Percentiles rank a stretch among this genome's conserved stretches.
These are phyloP conservation scores for Pogoniulus pusillus DNA, from an alignment of 2,797 vertebrate species.

Conservation along the genomic window DNA sequence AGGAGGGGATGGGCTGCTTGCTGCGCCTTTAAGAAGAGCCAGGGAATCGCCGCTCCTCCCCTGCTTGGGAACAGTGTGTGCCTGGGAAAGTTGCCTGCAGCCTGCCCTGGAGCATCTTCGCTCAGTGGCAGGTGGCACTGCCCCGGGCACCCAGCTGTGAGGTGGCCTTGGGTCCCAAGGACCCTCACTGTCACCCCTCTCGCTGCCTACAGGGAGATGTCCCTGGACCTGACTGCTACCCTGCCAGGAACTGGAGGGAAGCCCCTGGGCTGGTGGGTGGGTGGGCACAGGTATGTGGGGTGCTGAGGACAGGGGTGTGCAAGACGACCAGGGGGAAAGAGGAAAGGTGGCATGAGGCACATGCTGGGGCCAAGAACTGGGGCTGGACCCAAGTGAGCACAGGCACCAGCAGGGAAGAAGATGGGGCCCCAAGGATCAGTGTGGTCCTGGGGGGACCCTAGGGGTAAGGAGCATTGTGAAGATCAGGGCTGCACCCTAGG, in stretches of 20 bases:
- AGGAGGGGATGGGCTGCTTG: slow-evolving; percentile 12
- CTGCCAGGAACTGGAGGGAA: background rate
- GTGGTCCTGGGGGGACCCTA: too few species aligned
- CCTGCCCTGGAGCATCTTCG: slow-evolving; percentile 13
- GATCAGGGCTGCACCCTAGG: background rate
- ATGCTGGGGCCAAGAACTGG: background rate
- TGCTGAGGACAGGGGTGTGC: background rate
- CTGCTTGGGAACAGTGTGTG: slow-evolving; percentile 29
- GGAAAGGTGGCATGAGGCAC: background rate
- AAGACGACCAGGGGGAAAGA: background rate
- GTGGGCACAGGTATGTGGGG: background rate
- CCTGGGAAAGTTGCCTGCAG: slow-evolving; percentile 51
- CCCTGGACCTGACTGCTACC: background rate
- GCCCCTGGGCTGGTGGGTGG: background rate
- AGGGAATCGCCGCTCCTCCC: slow-evolving; percentile 26
- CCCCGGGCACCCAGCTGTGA: background rate
- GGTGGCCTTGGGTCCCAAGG: background rate
- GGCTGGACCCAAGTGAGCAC: background rate
- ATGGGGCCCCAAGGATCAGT: background rate
- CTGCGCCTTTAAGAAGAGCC: slow-evolving; percentile 57
- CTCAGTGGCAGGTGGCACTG: background rate
- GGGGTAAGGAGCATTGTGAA: background rate
- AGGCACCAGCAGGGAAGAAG: background rate
- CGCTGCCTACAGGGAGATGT: background rate
- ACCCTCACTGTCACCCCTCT: background rate